Evolutionary conservation across 2,113 vertebrate genomes (phyloP).

Genomic region (Zosterops hypoxanthus): DNA sequence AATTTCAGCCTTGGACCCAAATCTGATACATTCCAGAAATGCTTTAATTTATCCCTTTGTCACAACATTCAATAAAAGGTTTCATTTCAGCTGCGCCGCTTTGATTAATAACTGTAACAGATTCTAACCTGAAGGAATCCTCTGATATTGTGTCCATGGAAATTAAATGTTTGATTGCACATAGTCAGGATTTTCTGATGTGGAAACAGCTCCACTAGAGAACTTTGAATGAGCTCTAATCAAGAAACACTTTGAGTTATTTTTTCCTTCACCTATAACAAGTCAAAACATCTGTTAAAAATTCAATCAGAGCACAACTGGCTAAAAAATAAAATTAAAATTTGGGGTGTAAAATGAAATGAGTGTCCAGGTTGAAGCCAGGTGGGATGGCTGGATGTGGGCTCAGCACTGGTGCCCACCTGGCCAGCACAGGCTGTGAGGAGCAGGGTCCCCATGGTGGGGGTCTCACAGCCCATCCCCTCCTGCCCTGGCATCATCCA

Average conservation of each 20-base stretch:
- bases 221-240: neutral
- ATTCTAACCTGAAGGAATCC: constrained; percentile 27
- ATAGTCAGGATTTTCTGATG: constrained; percentile 19
- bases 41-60: constrained; percentile 55
- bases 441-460: neutral
- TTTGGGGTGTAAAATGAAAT: neutral
- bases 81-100: neutral
- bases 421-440: neutral
- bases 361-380: neutral
- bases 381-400: neutral
- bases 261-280: neutral
- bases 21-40: constrained; percentile 61
- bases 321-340: neutral
- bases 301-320: neutral
- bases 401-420: neutral
- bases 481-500: neutral
- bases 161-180: constrained; percentile 43
- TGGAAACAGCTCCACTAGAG: neutral
- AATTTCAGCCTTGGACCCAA: constrained; percentile 43
- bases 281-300: constrained; percentile 8
- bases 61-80: constrained; percentile 27
- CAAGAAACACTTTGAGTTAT: neutral
- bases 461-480: neutral
- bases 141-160: neutral
- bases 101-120: constrained; percentile 40